phyloP scores from a whole-genome alignment of 2,888 invertebrate genomes.

The Apamea epomidion region DNA sequence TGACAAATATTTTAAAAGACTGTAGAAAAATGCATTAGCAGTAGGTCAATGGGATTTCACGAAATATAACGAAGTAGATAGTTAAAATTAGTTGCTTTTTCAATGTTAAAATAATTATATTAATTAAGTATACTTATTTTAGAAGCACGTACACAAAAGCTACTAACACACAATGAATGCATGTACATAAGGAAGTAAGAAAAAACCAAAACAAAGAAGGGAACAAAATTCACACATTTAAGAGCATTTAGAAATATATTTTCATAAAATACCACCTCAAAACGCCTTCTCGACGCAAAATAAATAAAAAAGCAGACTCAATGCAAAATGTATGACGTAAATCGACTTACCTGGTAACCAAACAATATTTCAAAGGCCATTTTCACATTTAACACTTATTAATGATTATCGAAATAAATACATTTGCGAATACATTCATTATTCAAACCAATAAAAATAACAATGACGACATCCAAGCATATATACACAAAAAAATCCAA shows the following conservation, averaged over 20 bases:
- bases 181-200: conserved; percentile 43
- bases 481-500: conserved; percentile 60
- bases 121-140: neutral
- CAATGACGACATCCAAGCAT: conserved; percentile 58
- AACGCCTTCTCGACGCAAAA: neutral
- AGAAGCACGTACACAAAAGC: neutral
- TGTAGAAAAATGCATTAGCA: neutral
- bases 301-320: conserved; percentile 19
- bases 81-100: neutral
- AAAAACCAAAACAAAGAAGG: conserved; percentile 41
- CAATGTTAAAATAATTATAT: neutral
- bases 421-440: conserved; percentile 45
- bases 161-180: neutral
- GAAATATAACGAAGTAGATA: neutral
- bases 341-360: conserved; percentile 58
- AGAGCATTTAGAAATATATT: conserved; percentile 6
- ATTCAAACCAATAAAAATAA: conserved; percentile 41
- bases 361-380: conserved; percentile 42
- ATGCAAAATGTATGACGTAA: conserved; percentile 39
- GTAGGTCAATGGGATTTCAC: neutral
- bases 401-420: conserved; percentile 36
- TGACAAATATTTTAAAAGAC: neutral
- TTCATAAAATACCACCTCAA: neutral
- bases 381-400: conserved; percentile 58
- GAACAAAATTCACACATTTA: conserved; percentile 4